Evolutionary conservation across 2,888 invertebrate genomes (phyloP), one percentile per base, ranked within the genome.

Genomic region (Drosophila borealis): DNA sequence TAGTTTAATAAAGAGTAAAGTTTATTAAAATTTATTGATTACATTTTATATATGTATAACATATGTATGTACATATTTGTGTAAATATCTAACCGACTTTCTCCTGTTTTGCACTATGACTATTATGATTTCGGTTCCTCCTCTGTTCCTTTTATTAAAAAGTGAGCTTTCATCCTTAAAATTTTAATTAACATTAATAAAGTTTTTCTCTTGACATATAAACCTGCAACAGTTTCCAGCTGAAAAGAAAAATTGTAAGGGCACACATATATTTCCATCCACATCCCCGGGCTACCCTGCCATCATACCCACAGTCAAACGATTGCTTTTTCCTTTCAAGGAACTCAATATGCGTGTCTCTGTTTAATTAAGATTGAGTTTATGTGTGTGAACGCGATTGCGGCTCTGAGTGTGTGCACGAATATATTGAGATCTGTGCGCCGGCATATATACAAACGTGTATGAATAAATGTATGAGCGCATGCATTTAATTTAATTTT

Each of bases 401-500:
- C 29, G 55, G 34, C 33, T 45, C 21, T 41, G 45, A 33, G 51
- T 54, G 21, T 50, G 61, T 36, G 45, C 64, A 36, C 19, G 39
- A 51, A 41, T 61, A 41, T 50, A 50, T 67, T 60, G 56, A 56
- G 46, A 59, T 48, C 61, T 65, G 48, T 57, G 51, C n/a, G 62
- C 48, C 60, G 57, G 64, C 49, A 62, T 71, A 41, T 17, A 34
- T 39, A 45, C 55, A 14, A 25, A 37, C 48, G 63, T 45, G 77
- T 54, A 81, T 90, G 85, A 89, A 89, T 87, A 85, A 74, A 81
- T 84, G 85, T 78, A 74, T 75, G 74, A 76, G 77, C 70, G 89
- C 48, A 74, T 83, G 81, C 81, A 89, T 86, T 88, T 86, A 86
- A 86, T 86, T 86, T 86, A 88, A 86, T 86, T 85, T 85, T 86